Conservation (phyloP, 1,140 invertebrate genomes). For the Aphaenogaster ashmeadi region DNA sequence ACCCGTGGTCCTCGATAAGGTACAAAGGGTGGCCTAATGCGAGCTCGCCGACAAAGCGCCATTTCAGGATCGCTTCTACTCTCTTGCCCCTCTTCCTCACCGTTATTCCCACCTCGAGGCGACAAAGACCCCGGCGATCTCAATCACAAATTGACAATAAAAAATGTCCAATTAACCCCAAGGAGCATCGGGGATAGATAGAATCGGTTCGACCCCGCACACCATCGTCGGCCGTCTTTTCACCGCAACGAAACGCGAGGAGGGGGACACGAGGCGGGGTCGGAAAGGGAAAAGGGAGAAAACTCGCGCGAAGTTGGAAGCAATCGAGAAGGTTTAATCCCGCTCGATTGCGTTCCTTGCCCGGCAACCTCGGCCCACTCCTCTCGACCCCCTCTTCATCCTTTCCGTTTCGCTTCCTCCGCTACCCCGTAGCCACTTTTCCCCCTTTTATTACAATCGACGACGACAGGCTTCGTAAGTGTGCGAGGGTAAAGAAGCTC, state of each 20-base stretch:
- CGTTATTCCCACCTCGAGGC: conserved; percentile 67
- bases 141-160: conserved; percentile 87
- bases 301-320: conserved; percentile 85
- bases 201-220: conserved; percentile 76
- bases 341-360: conserved; percentile 85
- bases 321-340: conserved; percentile 87
- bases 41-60: conserved; percentile 76
- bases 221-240: conserved; percentile 80
- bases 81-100: conserved; percentile 2
- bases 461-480: conserved; percentile 52
- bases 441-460: conserved; percentile 72
- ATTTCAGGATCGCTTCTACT: conserved; percentile 73
- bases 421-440: conserved; percentile 75
- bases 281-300: conserved; percentile 54
- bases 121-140: conserved; percentile 84
- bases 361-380: conserved; percentile 78
- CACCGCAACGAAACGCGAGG: conserved; percentile 72
- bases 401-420: conserved; percentile 66
- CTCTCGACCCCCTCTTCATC: conserved; percentile 61
- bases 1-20: conserved; percentile 73
- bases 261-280: conserved; percentile 26
- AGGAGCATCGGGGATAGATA: conserved; percentile 78
- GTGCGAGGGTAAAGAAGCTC: conserved; percentile 41
- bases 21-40: conserved; percentile 82
- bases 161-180: conserved; percentile 86